phyloP scores from a whole-genome alignment of 1,140 invertebrate genomes.

The Diabrotica undecimpunctata region DNA sequence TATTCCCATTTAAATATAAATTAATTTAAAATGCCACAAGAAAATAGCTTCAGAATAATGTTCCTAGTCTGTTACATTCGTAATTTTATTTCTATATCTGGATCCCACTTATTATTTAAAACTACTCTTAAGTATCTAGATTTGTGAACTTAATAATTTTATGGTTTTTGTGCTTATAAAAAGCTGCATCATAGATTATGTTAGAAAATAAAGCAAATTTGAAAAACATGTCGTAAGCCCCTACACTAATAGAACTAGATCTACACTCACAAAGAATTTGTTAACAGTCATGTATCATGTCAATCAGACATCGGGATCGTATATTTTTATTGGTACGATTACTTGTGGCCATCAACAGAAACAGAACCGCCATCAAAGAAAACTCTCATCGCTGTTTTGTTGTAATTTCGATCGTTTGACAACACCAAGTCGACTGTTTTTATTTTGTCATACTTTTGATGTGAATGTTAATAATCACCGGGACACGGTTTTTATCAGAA shows the following conservation, averaged over 20 bases:
- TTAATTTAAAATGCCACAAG: no score
- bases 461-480: constrained; percentile 25
- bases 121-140: no score
- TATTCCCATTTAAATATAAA: no score
- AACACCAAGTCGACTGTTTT: constrained; percentile 21
- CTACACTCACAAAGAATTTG: constrained; percentile 39
- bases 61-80: no score
- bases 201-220: no score
- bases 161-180: no score
- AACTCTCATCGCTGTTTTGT: constrained; percentile 5
- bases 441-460: constrained; percentile 29
- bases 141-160: no score
- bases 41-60: no score
- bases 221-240: neutral
- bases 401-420: constrained; percentile 10
- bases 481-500: constrained; percentile 15
- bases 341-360: constrained; percentile 8
- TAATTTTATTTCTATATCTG: no score
- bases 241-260: constrained; percentile 40
- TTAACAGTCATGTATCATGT: constrained; percentile 41
- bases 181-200: no score
- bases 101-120: no score
- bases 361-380: constrained; percentile 6
- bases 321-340: constrained; percentile 35
- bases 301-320: constrained; percentile 37